Evolutionary conservation across 2,888 invertebrate species (phyloP), one percentile per base, ranked within the genome.

Genomic region (Eupithecia subumbrata): DNA sequence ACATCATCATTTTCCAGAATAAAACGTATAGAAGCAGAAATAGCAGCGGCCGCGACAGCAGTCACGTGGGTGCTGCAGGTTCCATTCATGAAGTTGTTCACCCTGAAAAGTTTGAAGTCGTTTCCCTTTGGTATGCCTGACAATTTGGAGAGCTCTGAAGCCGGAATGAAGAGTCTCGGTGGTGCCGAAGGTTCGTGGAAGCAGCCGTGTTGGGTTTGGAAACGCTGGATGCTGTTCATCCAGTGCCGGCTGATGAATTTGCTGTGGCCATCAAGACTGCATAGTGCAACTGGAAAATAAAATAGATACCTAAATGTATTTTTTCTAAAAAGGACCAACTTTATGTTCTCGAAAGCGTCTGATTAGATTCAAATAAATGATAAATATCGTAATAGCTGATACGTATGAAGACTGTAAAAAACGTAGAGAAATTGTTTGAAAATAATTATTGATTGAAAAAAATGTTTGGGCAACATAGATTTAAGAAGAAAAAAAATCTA

Each of bases 201-300:
- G 72, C 91, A 92, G 4, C 92, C 92, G 12, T 73, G 37, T 0
- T 72, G n/a, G 1, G 85, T 85, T 80, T 91, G 90, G 63, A 76
- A 85, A 0, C 60, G 71, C 0, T 87, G 74, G 0, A 87, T 72
- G 14, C 78, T 75, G 12, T 69, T 60, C 18, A 92, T 56, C 91
- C 91, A 91, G 0, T 80, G 48, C 0, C 83, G 82, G 7, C 82
- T 84, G 0, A 90, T 69, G 75, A 91, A 89, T 18, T 88, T 81
- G 0, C 81, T 80, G 73, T 90, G 84, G 0, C 90, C 90, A 2
- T 84, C 82, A 18, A 90, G 48, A 11, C 82, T 64, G 80, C 91
- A 91, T 2, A 90, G 73, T 8, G 81, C 48, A 5, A 89, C 90
- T 91, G 85, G 25, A 34, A 64, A 64, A 34, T 18, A 85, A 86